Percentiles rank a stretch among this genome's conserved stretches.
Evolutionary conservation across 1,140 invertebrate genomes (phyloP).

Genomic region (Apis florea): DNA sequence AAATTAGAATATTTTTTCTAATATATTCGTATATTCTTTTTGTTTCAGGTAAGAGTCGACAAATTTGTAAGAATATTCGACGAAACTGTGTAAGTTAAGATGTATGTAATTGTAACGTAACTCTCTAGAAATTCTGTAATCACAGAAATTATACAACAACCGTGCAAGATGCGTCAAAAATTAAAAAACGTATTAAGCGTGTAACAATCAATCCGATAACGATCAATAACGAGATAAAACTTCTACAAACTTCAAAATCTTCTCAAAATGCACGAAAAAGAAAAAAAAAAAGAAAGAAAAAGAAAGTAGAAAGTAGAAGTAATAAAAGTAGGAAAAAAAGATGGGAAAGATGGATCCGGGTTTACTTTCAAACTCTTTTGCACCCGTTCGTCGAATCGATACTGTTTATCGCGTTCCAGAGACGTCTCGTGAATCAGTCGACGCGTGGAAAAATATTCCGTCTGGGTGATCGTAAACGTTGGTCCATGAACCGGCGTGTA

Average conservation of each 20-base stretch:
- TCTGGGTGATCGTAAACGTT: slow-evolving; percentile 52
- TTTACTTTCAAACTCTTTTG: not conserved
- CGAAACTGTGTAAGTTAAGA: slow-evolving; percentile 9
- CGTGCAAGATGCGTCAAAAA: no score
- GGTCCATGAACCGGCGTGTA: slow-evolving; percentile 22
- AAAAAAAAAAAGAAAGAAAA: not conserved
- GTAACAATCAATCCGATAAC: no score
- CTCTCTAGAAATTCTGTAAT: not conserved
- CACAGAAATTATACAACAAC: not conserved
- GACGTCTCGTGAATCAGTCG: slow-evolving; percentile 46
- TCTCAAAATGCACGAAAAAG: no score
- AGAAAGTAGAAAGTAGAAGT: not conserved
- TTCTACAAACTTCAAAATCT: no score
- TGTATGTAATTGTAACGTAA: no score
- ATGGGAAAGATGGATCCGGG: no score
- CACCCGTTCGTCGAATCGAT: not conserved
- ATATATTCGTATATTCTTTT: slow-evolving; percentile 18
- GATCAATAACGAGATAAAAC: no score
- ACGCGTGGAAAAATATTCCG: slow-evolving; percentile 47
- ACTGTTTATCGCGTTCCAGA: not conserved
- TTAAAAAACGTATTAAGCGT: not conserved
- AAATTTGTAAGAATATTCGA: not conserved
- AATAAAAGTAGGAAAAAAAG: no score
- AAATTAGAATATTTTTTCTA: not conserved
- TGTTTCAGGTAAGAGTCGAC: slow-evolving; percentile 61